phyloP scores from a whole-genome alignment of 2,888 invertebrate genomes.

The Sarcophaga carnaria region DNA sequence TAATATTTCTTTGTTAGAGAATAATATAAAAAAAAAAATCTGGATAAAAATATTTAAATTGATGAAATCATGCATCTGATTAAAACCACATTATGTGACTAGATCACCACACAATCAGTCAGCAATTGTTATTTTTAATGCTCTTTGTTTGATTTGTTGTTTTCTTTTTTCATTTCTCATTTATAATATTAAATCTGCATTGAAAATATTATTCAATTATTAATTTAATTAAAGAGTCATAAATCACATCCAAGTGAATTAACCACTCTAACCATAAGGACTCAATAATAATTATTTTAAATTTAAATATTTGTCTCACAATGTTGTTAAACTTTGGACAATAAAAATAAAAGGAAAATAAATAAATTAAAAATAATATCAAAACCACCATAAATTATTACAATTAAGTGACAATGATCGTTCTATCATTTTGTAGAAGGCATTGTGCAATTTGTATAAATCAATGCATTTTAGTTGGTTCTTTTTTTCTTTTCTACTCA shows the following conservation, averaged over 20 bases:
- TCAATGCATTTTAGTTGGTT: not conserved
- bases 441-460: not conserved
- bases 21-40: not conserved
- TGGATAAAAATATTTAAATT: not conserved
- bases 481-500: not conserved
- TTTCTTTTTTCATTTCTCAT: not conserved
- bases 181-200: no score
- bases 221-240: not conserved
- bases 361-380: not conserved
- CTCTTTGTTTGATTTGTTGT: not conserved
- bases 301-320: not conserved
- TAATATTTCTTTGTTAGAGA: not conserved
- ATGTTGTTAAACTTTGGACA: not conserved
- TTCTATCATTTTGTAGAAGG: not conserved
- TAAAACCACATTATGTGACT: constrained; percentile 42
- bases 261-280: not conserved
- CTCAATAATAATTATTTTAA: not conserved
- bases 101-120: constrained; percentile 15
- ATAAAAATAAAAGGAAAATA: not conserved
- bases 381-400: not conserved
- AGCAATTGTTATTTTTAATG: not conserved
- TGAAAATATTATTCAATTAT: not conserved
- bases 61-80: constrained; percentile 39
- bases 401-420: not conserved
- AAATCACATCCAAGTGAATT: not conserved